Evolutionary conservation across 64 coral and sea anemone species (phyloP), one percentile per base, ranked within the genome.

Genomic region (Pocillopora damicornis): DNA sequence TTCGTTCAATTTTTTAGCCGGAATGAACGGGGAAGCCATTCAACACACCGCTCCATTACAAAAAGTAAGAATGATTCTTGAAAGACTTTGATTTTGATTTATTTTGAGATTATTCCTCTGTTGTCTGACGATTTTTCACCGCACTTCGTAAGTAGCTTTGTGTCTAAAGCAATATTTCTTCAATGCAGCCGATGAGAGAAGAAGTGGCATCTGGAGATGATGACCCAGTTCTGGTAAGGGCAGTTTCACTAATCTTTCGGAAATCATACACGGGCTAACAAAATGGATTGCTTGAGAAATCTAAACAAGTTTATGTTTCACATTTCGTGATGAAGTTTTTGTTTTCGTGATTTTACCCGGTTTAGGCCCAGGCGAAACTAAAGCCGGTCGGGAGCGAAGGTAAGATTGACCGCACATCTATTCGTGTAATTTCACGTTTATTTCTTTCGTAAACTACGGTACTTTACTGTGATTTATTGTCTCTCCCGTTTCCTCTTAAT

Each of bases 1-100:
- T 92, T 87, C 51, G 35, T 59, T 74, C 74, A 22, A 87, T 66
- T 87, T 91, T 86, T 60, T 77, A 35, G 66, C 51, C 75, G 86
- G 64, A 74, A 92, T 92, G 90, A 92, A 92, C 90, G 90, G 90
- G 71, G 82, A 92, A 87, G 73, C 90, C 12, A 80, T 57, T 51
- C 63, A 75, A 69, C 38, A 72, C 58, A 38, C 58, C 68, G 26
- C 58, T 60, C 63, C 36, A 37, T 25, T 87, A 17, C 61, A 92
- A 59, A 74, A 92, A 25, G 90, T 87, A 92, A 92, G 77, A 74
- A 79, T 87, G 16, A 30, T 79, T 60, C 11, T 75, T 37, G 45
- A 87, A 45, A 72, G 45, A 34, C 61, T 58, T 92, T 61, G 77
- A 87, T 60, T 13, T 37, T 12, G 74, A 60, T 58, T 68, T 78